phyloP scores from a whole-genome alignment of 2,797 vertebrate genomes.

The Malurus leucopterus region DNA sequence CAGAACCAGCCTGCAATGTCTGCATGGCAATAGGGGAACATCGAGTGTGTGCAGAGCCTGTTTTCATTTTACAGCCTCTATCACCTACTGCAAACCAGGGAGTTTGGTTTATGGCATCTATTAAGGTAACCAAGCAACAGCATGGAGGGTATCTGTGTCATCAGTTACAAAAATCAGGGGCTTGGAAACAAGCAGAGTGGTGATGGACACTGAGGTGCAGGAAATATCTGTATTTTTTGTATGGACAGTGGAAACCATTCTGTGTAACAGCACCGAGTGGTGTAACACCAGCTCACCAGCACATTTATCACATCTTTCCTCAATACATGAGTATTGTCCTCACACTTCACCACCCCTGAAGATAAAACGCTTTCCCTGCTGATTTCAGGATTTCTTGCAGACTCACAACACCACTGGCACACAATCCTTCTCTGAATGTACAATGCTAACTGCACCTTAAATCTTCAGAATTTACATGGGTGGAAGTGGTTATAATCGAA shows the following conservation, averaged over 20 bases:
- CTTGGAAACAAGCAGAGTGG: not conserved
- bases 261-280: not conserved
- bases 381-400: not conserved
- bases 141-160: not conserved
- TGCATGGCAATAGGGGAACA: not conserved
- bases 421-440: not conserved
- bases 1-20: not conserved
- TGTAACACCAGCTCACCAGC: not conserved
- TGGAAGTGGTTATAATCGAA: not conserved
- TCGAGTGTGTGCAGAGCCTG: not conserved
- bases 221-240: not conserved
- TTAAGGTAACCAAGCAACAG: slow-evolving; percentile 21
- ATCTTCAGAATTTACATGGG: not conserved
- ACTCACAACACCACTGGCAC: not conserved
- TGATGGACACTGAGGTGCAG: not conserved
- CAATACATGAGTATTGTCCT: not conserved
- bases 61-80: not conserved
- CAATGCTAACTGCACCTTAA: not conserved
- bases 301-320: not conserved
- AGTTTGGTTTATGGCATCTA: not conserved
- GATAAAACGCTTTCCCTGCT: not conserved
- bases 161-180: not conserved
- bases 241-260: not conserved
- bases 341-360: not conserved
- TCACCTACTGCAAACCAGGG: not conserved